phyloP scores from a whole-genome alignment of 2,113 vertebrate species.

The Neodontobutis hainanensis region DNA sequence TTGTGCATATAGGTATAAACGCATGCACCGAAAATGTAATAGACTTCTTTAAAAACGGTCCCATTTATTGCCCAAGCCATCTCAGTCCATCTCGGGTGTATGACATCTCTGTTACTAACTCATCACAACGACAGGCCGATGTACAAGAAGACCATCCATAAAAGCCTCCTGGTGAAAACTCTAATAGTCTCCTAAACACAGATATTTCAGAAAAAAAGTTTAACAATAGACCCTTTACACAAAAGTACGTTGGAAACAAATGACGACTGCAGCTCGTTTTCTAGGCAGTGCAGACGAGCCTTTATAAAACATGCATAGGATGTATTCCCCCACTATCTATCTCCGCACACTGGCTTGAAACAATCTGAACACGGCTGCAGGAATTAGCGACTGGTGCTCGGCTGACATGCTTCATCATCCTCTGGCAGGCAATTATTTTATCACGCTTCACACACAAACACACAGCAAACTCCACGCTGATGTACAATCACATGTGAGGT shows the following conservation, averaged over 20 bases:
- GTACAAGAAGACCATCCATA: too few species aligned
- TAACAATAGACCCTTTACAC: neutral
- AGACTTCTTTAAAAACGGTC: too few species aligned
- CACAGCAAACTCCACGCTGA: conserved; percentile 4
- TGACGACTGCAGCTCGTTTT: conserved; percentile 50
- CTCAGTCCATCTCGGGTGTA: too few species aligned
- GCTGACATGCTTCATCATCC: conserved; percentile 53
- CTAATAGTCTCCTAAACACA: too few species aligned
- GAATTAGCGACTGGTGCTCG: conserved; percentile 19
- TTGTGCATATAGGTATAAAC: too few species aligned
- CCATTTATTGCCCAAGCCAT: too few species aligned
- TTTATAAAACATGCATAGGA: conserved; percentile 68
- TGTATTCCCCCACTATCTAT: conserved; percentile 45
- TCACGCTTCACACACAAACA: conserved; percentile 28
- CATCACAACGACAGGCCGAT: too few species aligned
- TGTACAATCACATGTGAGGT: conserved; percentile 8
- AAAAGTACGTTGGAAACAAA: conserved; percentile 39
- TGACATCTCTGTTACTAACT: too few species aligned
- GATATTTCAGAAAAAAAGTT: too few species aligned
- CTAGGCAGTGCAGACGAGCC: conserved; percentile 37
- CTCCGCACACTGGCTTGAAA: conserved; percentile 31
- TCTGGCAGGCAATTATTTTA: conserved; percentile 63
- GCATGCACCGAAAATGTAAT: too few species aligned
- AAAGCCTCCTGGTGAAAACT: too few species aligned
- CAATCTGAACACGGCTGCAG: conserved; percentile 29